Base-by-base conservation (phyloP, 2,113 vertebrate genomes). In the Procavia capensis region DNA sequence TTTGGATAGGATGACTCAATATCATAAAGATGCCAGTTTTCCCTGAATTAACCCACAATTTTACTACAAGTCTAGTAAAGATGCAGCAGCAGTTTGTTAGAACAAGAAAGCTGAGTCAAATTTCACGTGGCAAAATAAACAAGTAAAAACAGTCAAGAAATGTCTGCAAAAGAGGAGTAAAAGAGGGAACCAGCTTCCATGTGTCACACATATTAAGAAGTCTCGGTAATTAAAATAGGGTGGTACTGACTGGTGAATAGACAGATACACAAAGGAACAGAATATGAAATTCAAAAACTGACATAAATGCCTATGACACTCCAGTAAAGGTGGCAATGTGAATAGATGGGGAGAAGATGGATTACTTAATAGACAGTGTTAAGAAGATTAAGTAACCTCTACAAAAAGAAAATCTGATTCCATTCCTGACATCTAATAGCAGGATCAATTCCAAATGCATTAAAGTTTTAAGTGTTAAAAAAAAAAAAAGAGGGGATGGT, bases 1-100 rank as follows among this genome's bases (percentile, higher is more conserved):
- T 74, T 93, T 66, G 61, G 20, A 47, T 54, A 64, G 45, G 39
- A 88, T 93, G 54, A 94, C 63, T 89, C 79, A 89, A 36, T 14
- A 75, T 91, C 61, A 95, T 80, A 94, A 95, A 94, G 70, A 89
- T 86, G 63, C 76, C 75, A 91, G 8, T 86, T 93, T 70, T 89
- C 29, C 50, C 84, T 95, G 93, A 95, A 97, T 86, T 80, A 95
- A 82, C 13, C 34, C 75, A 85, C 25, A 83, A 68, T 88, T 88
- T 90, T 96, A 94, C 81, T 54, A 88, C 5, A 90, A 90, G 9
- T 72, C 61, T 90, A 96, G 90, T 80, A 81, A 95, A 92, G 70
- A 76, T 78, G 64, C 86, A 93, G 41, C 70, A 76, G 86, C 57
- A 93, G 85, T 96, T 95, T 63, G 31, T 86, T 41, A 93, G 29